phyloP scores from a whole-genome alignment of 2,797 vertebrate species.

The Cossypha caffra region DNA sequence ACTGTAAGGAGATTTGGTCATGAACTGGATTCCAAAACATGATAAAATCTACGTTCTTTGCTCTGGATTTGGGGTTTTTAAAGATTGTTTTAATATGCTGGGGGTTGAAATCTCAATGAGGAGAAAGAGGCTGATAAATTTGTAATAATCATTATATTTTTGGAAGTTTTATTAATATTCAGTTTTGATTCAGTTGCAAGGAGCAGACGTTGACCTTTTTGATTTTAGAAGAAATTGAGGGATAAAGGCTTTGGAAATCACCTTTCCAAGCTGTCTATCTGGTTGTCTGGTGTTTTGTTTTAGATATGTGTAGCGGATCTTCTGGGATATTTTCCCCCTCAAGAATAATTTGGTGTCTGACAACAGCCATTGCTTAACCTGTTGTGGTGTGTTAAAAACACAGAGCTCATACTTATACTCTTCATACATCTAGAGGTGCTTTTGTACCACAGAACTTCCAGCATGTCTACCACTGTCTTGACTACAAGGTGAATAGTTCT shows the following conservation, averaged over 20 bases:
- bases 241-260: background rate
- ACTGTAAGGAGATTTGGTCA: background rate
- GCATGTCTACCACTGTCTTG: background rate
- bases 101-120: background rate
- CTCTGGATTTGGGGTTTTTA: fast-evolving
- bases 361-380: background rate
- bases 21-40: background rate
- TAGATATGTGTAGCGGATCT: background rate
- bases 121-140: background rate
- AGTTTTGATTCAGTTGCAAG: background rate
- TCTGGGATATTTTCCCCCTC: background rate
- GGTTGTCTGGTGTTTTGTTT: background rate
- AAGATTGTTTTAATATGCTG: background rate
- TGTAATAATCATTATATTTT: background rate
- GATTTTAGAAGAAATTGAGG: background rate
- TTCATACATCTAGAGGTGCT: background rate
- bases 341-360: background rate
- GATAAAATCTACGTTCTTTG: background rate
- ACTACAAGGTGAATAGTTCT: background rate
- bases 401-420: background rate
- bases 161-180: background rate
- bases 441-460: background rate
- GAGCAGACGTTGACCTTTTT: background rate
- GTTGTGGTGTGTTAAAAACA: background rate
- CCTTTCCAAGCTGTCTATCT: background rate